Evolutionary conservation across 2,888 invertebrate genomes (phyloP).

Genomic region (Chymomyza amoena): DNA sequence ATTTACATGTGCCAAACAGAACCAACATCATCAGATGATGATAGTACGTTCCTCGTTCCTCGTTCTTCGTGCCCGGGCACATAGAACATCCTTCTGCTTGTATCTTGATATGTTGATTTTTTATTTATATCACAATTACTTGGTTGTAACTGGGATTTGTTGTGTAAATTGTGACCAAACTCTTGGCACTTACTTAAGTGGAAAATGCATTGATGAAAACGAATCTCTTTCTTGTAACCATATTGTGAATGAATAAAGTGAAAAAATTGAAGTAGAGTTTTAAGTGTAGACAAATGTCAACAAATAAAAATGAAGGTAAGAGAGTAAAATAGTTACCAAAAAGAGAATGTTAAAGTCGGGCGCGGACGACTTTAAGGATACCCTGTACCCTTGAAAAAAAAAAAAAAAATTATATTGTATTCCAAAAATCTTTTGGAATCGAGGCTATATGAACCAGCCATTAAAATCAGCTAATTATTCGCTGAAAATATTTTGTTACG

Average conservation of each 20-base stretch:
- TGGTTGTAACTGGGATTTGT: conserved; percentile 40
- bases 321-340: too few relatives aligned
- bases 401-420: too few relatives aligned
- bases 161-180: background rate
- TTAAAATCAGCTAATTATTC: too few relatives aligned
- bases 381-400: too few relatives aligned
- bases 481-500: too few relatives aligned
- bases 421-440: too few relatives aligned
- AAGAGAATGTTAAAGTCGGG: too few relatives aligned
- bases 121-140: conserved; percentile 66
- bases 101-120: conserved; percentile 68
- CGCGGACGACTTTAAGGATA: too few relatives aligned
- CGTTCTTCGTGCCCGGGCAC: background rate
- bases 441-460: too few relatives aligned
- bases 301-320: too few relatives aligned
- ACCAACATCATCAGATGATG: background rate
- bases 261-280: background rate
- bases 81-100: conserved; percentile 53
- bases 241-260: background rate
- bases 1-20: conserved; percentile 60
- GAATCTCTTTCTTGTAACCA: background rate
- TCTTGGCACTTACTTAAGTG: background rate
- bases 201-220: background rate
- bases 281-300: too few relatives aligned
- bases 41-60: background rate